Base-by-base conservation (phyloP, 2,888 invertebrate genomes). In the Epirrhoe tristata region DNA sequence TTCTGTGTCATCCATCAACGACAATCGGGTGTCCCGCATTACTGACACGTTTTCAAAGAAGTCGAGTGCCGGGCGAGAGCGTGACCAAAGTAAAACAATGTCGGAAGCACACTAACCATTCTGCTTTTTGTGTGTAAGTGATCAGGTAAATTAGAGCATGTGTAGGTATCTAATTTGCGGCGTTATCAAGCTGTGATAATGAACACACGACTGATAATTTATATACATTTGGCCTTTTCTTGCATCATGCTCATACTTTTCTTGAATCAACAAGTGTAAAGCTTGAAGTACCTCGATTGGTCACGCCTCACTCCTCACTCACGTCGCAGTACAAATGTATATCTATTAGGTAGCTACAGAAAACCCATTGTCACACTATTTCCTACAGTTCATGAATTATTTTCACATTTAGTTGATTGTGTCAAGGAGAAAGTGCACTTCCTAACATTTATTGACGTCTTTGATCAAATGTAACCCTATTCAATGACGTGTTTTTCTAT, bases 1-100 rank as follows among this genome's bases (percentile, higher is more conserved):
- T 87, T 86, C 80, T 86, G 86, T 89, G 88, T 84, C 83, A 85
- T 81, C 80, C 83, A 85, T 82, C 81, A 81, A 84, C 88, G 83
- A 84, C 81, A 32, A 77, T 83, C 77, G 53, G 72, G 84, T 82
- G 83, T 80, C 82, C 82, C 71, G 81, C 70, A 81, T 82, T 82
- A 81, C 81, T 85, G 79, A 83, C 84, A 85, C 82, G 78, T 85
- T 87, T 85, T 79, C 72, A 78, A 81, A 76, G 76, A 83, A 80
- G 80, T 80, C 72, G 74, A 80, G 84, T 82, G 81, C 75, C 75
- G 80, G 81, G 80, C 74, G 78, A 81, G 78, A 81, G 81, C 84
- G 82, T 82, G 83, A 81, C 83, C 72, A 79, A 84, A 85, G 79
- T 85, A 81, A 74, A 78, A 81, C 80, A 72, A 75, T 77, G 73